Evolutionary conservation across 1,140 invertebrate species (phyloP), one percentile per base, ranked within the genome.

Genomic region (Mya arenaria): DNA sequence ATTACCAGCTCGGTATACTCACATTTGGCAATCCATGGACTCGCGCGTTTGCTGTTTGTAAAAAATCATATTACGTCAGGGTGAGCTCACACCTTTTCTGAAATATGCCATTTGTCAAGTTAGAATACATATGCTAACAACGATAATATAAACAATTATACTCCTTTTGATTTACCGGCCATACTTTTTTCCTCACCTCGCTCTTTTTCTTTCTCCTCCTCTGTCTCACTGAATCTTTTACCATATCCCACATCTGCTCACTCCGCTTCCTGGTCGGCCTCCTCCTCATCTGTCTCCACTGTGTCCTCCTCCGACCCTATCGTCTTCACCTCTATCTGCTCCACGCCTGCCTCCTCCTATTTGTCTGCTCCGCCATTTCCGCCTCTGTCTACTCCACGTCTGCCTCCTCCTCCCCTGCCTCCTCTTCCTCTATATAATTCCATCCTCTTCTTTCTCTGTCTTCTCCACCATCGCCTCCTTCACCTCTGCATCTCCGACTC

Each of bases 271-370:
- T 4, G 62, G n/a, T 75, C 73, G 62, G 62, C 73, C 39, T 41
- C 44, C 36, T 62, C 73, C 63, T 58, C 44, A 30, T 62, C 55
- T 63, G 55, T 63, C 30, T 75, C 58, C 63, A 30, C 63, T 41
- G 62, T 58, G 62, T 41, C 44, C 58, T 75, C 73, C 63, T 41
- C 44, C 58, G 62, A 34, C 44, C 32, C 60, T 41, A 44, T 32
- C 34, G n/a, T 71, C 68, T 71, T 32, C 34, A 10, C 48, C 37
- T 44, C 39, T 44, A n/a, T 44, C 37, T 44, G 10, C 34, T 8
- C 48, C 68, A 6, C 23, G 23, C 36, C 23, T 23, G 15, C 23
- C 41, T 36, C 28, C 30, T 68, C 37, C 44, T 82, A 36, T 55
- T 36, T 83, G 56, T 55, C 36, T 41, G 32, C 63, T 32, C 63